Conservation (phyloP, 1,140 invertebrate species). For the Cydia amplana region DNA sequence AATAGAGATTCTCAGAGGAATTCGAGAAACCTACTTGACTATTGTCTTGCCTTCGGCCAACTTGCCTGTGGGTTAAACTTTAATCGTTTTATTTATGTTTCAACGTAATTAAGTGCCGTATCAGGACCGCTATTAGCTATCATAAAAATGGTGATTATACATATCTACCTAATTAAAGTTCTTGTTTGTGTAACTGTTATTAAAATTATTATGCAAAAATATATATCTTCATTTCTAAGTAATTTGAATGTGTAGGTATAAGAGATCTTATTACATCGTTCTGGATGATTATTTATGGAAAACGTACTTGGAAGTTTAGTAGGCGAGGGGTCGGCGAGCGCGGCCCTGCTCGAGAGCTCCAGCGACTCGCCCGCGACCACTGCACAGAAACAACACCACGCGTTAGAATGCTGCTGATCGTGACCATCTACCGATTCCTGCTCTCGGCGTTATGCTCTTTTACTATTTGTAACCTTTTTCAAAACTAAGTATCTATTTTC, state of each 20-base stretch:
- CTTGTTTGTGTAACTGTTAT: no score
- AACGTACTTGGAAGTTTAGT: conserved; percentile 83
- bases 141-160: no score
- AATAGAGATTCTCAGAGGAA: not conserved
- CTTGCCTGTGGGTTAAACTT: not conserved
- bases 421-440: not conserved
- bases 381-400: conserved; percentile 72
- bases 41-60: not conserved
- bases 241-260: conserved; percentile 9
- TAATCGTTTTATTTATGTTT: not conserved
- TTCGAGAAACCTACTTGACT: not conserved
- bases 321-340: conserved; percentile 76
- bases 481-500: no score
- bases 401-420: conserved; percentile 38
- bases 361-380: conserved; percentile 73
- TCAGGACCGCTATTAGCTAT: no score
- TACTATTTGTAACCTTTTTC: no score
- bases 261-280: conserved; percentile 64
- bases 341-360: conserved; percentile 79
- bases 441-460: no score
- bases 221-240: no score
- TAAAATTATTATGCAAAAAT: no score
- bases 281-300: conserved; percentile 38
- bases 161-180: no score
- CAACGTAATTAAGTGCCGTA: not conserved